A percentile compares a stretch with the other conserved stretches of the same genome.
phyloP scores from a whole-genome alignment of 2,113 vertebrate genomes.

The Heteronetta atricapilla region DNA sequence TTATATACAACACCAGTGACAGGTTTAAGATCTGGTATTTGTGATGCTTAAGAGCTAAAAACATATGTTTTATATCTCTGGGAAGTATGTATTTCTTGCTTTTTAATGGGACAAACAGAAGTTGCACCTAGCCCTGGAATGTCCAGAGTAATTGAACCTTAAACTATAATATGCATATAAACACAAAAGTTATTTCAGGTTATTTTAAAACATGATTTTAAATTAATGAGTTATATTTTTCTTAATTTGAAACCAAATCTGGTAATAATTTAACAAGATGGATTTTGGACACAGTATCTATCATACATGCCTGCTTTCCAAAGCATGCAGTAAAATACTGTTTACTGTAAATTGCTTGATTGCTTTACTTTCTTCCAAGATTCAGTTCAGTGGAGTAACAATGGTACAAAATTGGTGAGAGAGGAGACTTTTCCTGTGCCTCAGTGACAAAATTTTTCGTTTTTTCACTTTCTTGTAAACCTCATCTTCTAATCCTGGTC shows the following conservation, averaged over 20 bases:
- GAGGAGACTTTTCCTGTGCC: background rate
- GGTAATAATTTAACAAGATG: constrained; percentile 24
- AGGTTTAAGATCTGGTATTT: constrained; percentile 34
- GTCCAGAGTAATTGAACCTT: background rate
- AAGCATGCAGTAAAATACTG: background rate
- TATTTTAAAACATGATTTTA: background rate
- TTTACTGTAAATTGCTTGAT: constrained; percentile 16
- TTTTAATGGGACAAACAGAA: constrained; percentile 40
- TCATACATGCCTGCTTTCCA: background rate
- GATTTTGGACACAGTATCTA: background rate
- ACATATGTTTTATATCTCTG: background rate
- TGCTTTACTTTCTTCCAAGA: constrained; percentile 19
- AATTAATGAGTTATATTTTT: constrained; percentile 2
- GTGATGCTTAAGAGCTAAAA: constrained; percentile 7
- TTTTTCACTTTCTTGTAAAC: background rate
- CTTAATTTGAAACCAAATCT: background rate
- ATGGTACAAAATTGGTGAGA: background rate
- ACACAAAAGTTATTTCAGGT: background rate
- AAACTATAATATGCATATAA: constrained; percentile 15
- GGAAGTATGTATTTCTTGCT: background rate
- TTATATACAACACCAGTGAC: background rate
- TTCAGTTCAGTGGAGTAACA: background rate
- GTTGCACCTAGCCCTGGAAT: background rate
- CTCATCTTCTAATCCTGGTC: background rate
- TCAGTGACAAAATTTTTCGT: background rate